Conservation (phyloP, 2,888 invertebrate species). For the Philhelius pedissequus region DNA sequence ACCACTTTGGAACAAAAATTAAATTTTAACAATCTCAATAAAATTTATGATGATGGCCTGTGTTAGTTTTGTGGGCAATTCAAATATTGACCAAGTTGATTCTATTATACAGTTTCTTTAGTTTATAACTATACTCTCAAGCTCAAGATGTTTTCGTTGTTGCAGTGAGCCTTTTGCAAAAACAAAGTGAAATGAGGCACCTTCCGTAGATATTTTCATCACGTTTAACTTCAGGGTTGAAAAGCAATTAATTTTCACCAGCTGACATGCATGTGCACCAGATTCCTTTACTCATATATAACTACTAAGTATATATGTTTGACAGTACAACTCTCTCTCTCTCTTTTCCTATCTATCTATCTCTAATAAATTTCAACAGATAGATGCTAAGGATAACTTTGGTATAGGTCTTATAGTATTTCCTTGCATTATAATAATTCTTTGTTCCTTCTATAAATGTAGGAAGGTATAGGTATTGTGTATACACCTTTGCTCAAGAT, state of each 20-base stretch:
- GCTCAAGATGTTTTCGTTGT: slow-evolving; percentile 14
- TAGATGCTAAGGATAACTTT: neutral
- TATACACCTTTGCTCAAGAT: slow-evolving; percentile 29
- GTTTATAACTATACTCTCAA: too few species aligned
- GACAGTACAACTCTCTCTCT: neutral
- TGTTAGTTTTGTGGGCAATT: neutral
- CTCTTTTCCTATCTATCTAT: neutral
- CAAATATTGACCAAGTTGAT: slow-evolving; percentile 19
- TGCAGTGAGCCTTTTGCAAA: neutral
- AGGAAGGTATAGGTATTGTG: too few species aligned
- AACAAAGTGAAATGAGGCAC: neutral
- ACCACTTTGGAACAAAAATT: neutral
- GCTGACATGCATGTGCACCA: slow-evolving; percentile 41
- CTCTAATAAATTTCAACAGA: slow-evolving; percentile 25
- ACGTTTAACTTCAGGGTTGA: slow-evolving; percentile 20
- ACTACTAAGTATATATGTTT: too few species aligned
- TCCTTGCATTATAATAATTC: slow-evolving; percentile 55
- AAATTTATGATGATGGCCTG: neutral
- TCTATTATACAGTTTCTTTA: neutral
- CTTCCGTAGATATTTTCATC: slow-evolving; percentile 5
- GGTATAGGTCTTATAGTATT: slow-evolving; percentile 16
- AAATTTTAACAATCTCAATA: neutral
- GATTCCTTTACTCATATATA: neutral
- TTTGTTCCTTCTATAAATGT: slow-evolving; percentile 42
- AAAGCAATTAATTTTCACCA: slow-evolving; percentile 59